Evolutionary conservation across 2,113 vertebrate species (phyloP).

Genomic region (Percopsis transmontana): DNA sequence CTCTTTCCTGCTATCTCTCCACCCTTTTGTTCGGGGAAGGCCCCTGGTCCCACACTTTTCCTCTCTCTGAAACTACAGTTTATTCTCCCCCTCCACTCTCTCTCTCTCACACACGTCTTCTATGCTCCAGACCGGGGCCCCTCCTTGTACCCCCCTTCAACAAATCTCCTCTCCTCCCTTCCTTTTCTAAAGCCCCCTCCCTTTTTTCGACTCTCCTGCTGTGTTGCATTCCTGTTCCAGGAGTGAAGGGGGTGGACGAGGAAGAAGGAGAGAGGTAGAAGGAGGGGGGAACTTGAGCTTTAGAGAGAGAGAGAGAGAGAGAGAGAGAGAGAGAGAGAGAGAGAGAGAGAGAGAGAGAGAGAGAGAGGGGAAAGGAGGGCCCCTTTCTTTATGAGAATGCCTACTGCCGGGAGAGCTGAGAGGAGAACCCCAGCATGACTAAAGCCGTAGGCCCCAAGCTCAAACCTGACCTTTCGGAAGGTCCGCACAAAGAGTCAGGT

Average conservation of each 20-base stretch:
- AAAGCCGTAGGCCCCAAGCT: constrained; percentile 75
- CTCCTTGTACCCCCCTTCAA: constrained; percentile 37
- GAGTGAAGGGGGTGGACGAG: constrained; percentile 73
- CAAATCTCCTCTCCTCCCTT: constrained; percentile 44
- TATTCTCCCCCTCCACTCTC: constrained; percentile 29
- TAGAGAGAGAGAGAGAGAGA: constrained; percentile 54
- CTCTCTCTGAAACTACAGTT: constrained; percentile 40
- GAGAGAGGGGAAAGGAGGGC: constrained; percentile 67
- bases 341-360: constrained; percentile 6
- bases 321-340: constrained; percentile 3
- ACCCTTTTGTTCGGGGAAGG: constrained; percentile 54
- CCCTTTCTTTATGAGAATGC: constrained; percentile 81
- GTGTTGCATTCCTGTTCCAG: constrained; percentile 79
- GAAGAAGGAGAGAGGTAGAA: constrained; percentile 61
- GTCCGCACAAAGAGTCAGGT: constrained; percentile 79
- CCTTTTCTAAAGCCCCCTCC: constrained; percentile 43
- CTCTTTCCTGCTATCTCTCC: constrained; percentile 41
- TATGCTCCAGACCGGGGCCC: constrained; percentile 48
- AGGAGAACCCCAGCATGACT: constrained; percentile 78
- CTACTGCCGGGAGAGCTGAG: constrained; percentile 72
- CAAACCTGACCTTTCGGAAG: constrained; percentile 71
- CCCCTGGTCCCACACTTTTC: constrained; percentile 44
- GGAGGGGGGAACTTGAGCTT: constrained; percentile 75
- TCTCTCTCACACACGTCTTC: constrained; percentile 30
- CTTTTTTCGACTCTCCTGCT: constrained; percentile 75